Conservation (phyloP, 1,140 invertebrate species). For the Dendrolimus kikuchii region DNA sequence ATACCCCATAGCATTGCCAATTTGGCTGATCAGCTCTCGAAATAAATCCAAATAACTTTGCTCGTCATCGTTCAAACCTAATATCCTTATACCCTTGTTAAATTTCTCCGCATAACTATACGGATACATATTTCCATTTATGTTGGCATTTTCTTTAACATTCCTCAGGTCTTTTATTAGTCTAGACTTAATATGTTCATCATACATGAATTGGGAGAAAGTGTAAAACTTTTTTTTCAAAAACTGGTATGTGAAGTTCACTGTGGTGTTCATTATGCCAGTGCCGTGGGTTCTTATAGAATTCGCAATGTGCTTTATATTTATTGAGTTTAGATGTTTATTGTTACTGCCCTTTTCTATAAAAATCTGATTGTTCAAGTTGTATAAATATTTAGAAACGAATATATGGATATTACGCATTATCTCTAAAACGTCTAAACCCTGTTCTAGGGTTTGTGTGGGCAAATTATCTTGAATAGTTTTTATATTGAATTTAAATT, state of each 20-base stretch:
- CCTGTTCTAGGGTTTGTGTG: conserved; percentile 97
- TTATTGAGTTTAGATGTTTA: conserved; percentile 97
- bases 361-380: conserved; percentile 98
- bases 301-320: conserved; percentile 96
- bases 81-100: conserved; percentile 91
- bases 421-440: conserved; percentile 97
- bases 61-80: conserved; percentile 89
- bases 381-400: conserved; percentile 95
- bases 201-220: conserved; percentile 98
- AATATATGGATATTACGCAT: conserved; percentile 98
- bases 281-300: conserved; percentile 98
- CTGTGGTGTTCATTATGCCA: conserved; percentile 97
- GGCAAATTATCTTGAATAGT: conserved; percentile 94
- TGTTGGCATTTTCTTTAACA: conserved; percentile 75
- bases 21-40: conserved; percentile 92
- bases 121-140: conserved; percentile 77
- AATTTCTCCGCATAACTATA: conserved; percentile 97
- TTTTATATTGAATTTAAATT: conserved; percentile 86
- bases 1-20: conserved; percentile 98
- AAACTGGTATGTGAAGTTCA: conserved; percentile 98
- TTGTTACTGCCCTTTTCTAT: conserved; percentile 93
- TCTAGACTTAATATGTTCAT: conserved; percentile 98
- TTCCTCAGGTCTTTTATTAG: conserved; percentile 91
- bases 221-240: conserved; percentile 93
- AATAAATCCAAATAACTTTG: conserved; percentile 95